A percentile compares a stretch with the other conserved stretches of the same genome.
phyloP scores from a whole-genome alignment of 30 jellyfish, hydroid and myxozoan genomes.

The Hydractinia echinata region DNA sequence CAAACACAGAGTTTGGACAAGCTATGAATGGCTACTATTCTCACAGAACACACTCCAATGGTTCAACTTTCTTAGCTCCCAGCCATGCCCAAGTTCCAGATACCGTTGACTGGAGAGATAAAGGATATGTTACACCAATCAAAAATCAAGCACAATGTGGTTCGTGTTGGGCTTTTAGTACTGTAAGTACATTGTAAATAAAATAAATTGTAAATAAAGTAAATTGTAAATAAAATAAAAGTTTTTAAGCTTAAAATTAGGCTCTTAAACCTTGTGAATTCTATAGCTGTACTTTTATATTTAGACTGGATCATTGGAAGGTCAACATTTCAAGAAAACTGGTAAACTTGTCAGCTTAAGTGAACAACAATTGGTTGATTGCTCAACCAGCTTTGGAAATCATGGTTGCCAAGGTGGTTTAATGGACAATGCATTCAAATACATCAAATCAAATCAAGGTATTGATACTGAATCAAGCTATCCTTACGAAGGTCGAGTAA shows the following conservation, averaged over 20 bases:
- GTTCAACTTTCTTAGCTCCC: constrained; percentile 79
- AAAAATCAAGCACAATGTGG: constrained; percentile 99
- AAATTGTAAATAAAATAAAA: background rate
- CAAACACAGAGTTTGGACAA: constrained; percentile 71
- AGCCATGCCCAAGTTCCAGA: constrained; percentile 66
- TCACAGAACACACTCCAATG: constrained; percentile 29
- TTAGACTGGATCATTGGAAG: constrained; percentile 97
- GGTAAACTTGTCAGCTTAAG: constrained; percentile 85
- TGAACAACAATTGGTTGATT: constrained; percentile 94
- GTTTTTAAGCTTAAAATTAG: no score
- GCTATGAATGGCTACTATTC: constrained; percentile 71
- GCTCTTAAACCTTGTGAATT: no score
- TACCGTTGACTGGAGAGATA: constrained; percentile 89
- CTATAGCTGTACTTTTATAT: background rate
- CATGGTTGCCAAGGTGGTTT: constrained; percentile 98
- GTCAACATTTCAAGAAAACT: constrained; percentile 91
- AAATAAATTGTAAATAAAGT: background rate
- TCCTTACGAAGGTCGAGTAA: constrained; percentile 84
- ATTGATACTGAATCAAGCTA: constrained; percentile 81
- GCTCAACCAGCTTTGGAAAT: constrained; percentile 78
- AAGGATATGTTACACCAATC: constrained; percentile 95
- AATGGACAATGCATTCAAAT: constrained; percentile 96
- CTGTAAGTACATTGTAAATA: constrained; percentile 36
- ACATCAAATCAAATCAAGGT: constrained; percentile 87
- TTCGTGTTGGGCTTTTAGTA: constrained; percentile 98